phyloP scores from a whole-genome alignment of 2,113 vertebrate species.

The Amblyornis subalaris region DNA sequence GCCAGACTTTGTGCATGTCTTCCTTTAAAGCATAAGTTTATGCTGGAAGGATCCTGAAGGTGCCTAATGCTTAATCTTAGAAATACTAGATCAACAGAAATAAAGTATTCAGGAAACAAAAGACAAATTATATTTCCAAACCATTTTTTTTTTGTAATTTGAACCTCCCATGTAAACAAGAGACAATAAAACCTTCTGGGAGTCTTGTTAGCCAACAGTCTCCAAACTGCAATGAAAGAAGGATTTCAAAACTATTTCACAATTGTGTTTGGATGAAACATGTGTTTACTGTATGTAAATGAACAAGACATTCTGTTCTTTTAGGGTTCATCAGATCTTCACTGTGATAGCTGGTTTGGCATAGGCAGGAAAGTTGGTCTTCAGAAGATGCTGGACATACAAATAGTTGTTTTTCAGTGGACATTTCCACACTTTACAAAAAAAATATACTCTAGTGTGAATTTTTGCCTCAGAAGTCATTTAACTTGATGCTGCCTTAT shows the following conservation, averaged over 20 bases:
- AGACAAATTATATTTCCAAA: slow-evolving; percentile 57
- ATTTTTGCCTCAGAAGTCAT: not conserved
- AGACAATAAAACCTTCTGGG: slow-evolving; percentile 55
- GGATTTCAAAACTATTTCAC: slow-evolving; percentile 70
- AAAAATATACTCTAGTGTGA: not conserved
- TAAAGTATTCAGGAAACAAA: slow-evolving; percentile 33
- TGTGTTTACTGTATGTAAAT: slow-evolving; percentile 77
- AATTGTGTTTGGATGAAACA: slow-evolving; percentile 64
- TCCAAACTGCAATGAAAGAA: slow-evolving; percentile 61
- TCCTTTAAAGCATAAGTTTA: slow-evolving; percentile 22
- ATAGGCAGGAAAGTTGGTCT: not conserved
- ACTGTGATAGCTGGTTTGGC: slow-evolving; percentile 13
- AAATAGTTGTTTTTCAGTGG: not conserved
- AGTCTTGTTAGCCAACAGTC: slow-evolving; percentile 54
- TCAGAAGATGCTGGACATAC: slow-evolving; percentile 20
- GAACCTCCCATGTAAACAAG: slow-evolving; percentile 64
- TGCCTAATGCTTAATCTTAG: slow-evolving; percentile 19
- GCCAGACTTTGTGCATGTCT: slow-evolving; percentile 8
- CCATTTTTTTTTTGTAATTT: slow-evolving; percentile 56
- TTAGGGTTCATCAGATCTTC: slow-evolving; percentile 25
- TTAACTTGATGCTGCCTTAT: not conserved
- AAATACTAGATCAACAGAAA: slow-evolving; percentile 36
- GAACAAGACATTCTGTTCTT: slow-evolving; percentile 73
- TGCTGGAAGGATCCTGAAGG: slow-evolving; percentile 47
- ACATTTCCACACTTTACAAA: not conserved